phyloP scores from a whole-genome alignment of 2,888 invertebrate species.

The Ceraclea dissimilis region DNA sequence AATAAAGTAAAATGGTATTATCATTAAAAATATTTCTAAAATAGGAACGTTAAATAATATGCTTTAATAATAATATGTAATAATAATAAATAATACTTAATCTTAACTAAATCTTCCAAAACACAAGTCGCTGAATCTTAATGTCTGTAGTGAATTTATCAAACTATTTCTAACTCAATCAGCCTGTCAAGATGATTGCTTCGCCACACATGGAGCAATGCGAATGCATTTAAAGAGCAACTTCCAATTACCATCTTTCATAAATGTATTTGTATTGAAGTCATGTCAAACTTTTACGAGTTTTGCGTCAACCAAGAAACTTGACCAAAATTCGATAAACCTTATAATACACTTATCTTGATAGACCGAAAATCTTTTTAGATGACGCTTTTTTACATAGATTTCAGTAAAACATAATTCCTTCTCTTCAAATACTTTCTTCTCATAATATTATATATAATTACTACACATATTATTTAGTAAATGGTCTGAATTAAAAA shows the following conservation, averaged over 20 bases:
- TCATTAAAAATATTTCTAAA: constrained; percentile 7
- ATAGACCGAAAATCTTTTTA: constrained; percentile 1
- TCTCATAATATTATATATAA: background rate
- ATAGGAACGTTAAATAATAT: constrained; percentile 13
- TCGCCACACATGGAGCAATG: constrained; percentile 7
- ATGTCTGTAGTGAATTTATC: constrained; percentile 18
- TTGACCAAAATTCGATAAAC: background rate
- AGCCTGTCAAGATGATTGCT: constrained; percentile 6
- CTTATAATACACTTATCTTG: constrained; percentile 5
- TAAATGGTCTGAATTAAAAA: background rate
- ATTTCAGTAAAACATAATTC: background rate
- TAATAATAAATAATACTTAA: constrained; percentile 9
- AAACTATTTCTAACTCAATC: background rate
- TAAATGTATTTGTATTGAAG: constrained; percentile 16
- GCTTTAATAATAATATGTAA: constrained; percentile 12
- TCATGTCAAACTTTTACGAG: background rate
- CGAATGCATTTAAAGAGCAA: constrained; percentile 22
- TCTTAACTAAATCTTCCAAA: constrained; percentile 7
- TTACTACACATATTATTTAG: background rate
- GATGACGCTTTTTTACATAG: background rate
- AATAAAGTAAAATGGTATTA: constrained; percentile 10
- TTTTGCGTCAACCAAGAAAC: background rate
- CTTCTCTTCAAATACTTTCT: background rate
- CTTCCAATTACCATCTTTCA: constrained; percentile 25
- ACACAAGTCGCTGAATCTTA: constrained; percentile 22